Conservation (phyloP, 2,888 invertebrate genomes). For the Scaptomyza caliginosa region DNA sequence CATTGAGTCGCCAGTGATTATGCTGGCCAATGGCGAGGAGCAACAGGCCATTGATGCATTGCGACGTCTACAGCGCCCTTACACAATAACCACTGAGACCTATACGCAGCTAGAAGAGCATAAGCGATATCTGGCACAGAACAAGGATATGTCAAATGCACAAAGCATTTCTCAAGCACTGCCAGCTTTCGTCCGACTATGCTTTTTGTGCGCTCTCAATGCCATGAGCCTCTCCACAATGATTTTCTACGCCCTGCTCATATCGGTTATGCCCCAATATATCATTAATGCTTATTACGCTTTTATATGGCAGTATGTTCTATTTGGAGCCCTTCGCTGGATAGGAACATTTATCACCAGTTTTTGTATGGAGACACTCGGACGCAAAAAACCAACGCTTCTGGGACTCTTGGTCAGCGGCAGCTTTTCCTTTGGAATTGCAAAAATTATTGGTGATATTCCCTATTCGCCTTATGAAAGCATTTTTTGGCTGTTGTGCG, state of each 20-base stretch:
- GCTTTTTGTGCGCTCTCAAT: slow-evolving; percentile 62
- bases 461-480: not conserved
- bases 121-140: slow-evolving; percentile 73
- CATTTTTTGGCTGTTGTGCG: slow-evolving; percentile 39
- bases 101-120: slow-evolving; percentile 72
- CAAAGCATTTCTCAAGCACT: slow-evolving; percentile 52
- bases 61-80: slow-evolving; percentile 70
- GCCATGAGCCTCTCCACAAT: slow-evolving; percentile 60
- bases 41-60: slow-evolving; percentile 68
- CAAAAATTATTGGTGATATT: not conserved
- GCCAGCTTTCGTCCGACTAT: slow-evolving; percentile 62
- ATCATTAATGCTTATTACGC: fast-evolving
- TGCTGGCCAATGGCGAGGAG: slow-evolving; percentile 68
- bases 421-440: slow-evolving; percentile 57
- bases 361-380: slow-evolving; percentile 57
- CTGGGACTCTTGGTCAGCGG: slow-evolving; percentile 57
- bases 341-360: slow-evolving; percentile 38
- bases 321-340: slow-evolving; percentile 56
- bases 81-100: slow-evolving; percentile 61
- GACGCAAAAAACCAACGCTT: slow-evolving; percentile 66
- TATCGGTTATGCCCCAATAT: fast-evolving
- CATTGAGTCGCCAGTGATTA: slow-evolving; percentile 77
- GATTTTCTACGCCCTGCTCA: not conserved
- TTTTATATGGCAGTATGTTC: slow-evolving; percentile 30
- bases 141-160: slow-evolving; percentile 43